These are phyloP conservation scores for Drosophila meridionalis DNA, from an alignment of 2,888 invertebrate species.

Conservation along the genomic window DNA sequence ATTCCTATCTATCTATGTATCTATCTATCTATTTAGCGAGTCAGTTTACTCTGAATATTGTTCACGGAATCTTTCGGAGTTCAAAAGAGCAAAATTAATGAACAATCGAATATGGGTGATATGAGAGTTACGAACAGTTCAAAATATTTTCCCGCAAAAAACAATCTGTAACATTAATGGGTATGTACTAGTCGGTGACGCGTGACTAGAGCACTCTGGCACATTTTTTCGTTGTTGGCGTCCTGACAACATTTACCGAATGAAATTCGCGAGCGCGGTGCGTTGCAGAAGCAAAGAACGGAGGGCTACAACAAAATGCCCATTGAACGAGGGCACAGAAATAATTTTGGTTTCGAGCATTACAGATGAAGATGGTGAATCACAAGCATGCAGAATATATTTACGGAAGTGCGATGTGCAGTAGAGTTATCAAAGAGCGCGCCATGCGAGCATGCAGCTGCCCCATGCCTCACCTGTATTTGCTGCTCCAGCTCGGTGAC, in stretches of 20 bases:
- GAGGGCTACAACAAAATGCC: conserved; percentile 9
- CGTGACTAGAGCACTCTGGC: neutral
- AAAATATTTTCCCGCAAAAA: too few relatives aligned
- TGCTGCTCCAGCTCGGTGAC: conserved; percentile 89
- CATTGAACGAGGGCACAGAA: conserved; percentile 41
- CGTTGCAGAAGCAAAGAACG: conserved; percentile 14
- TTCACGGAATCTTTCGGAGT: too few relatives aligned
- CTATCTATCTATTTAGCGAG: too few relatives aligned
- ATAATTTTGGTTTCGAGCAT: conserved; percentile 29
- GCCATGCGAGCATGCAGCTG: conserved; percentile 17
- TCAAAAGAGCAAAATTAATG: too few relatives aligned
- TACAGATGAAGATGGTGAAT: conserved; percentile 50
- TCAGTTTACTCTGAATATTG: too few relatives aligned
- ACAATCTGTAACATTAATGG: neutral
- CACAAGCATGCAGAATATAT: conserved; percentile 41
- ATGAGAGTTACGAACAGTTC: too few relatives aligned
- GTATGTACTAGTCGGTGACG: neutral
- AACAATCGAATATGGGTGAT: too few relatives aligned
- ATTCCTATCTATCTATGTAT: too few relatives aligned
- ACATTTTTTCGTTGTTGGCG: conserved; percentile 49
- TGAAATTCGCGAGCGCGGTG: conserved; percentile 20
- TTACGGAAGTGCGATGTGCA: neutral
- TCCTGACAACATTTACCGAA: conserved; percentile 52
- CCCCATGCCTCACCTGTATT: conserved; percentile 88
- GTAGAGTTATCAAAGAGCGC: conserved; percentile 1